Evolutionary conservation across 2,888 invertebrate species (phyloP), one percentile per base, ranked within the genome.

Genomic region (Epistrophe grossulariae): DNA sequence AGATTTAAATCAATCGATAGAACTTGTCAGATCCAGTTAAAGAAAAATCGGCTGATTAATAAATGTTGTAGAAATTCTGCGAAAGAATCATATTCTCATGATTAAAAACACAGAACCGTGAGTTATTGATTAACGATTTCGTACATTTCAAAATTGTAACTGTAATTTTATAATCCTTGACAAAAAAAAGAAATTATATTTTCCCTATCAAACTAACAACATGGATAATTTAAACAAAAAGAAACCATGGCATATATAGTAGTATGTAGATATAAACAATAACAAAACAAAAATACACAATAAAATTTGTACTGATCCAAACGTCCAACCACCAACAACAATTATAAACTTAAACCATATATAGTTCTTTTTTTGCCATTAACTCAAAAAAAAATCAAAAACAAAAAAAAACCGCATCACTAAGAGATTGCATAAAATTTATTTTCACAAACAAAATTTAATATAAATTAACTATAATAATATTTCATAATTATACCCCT

Each of bases 341-440:
- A 28, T 24, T 55, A 45, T 64, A 64, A 64, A 45, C 43, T n/a
- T 60, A 13, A 31, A 68, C 68, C 35, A 50, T 19, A 50, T 19
- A 68, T n/a, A 66, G 13, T 50, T 50, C 35, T 68, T 50, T 13
- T 68, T 66, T 68, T 68, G 35, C 19, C 19, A 68, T 38, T 48
- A 28, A 62, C 19, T 31, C 6, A 17, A 13, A 43, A 13, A 59
- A 43, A 31, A 24, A 24, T 24, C 3, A 24, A 24, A 24, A 24
- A 24, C 24, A 24, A 28, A 7, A 45, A 57, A 77, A 45, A 59
- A 68, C 19, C 15, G 19, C 19, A 35, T 64, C 15, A 48, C 13
- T 28, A 79, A 50, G 80, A 88, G 79, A 84, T 79, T 79, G 83
- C 81, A 85, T 81, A 77, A 80, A 77, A 76, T 77, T 79, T n/a